Base-by-base conservation (phyloP, 2,888 invertebrate genomes). In the Thumatha senex region DNA sequence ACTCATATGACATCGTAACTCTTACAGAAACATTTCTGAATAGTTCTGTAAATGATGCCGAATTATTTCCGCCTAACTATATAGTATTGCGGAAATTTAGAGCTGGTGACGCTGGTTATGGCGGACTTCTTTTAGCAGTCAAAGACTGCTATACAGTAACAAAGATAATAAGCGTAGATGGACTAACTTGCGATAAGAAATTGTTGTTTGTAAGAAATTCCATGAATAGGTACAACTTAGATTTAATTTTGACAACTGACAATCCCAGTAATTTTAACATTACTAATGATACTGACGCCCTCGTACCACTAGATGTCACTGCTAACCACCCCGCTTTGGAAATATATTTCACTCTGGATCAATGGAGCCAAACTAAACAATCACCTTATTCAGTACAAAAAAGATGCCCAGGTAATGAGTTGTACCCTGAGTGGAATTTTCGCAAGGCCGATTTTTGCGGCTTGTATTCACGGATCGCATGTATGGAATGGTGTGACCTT, bases 321-420 rank as follows among this genome's bases (percentile, higher is more conserved):
- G 30, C 51, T 0, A 42, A 51, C 38, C 51, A 51, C 15, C 51
- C 51, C 9, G 30, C 51, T 33, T n/a, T 51, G 3, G 46, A 51
- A 8, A 46, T 51, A 33, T 15, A 14, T 38, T 8, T n/a, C n/a
- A 11, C 13, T 10, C 15, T 14, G n/a, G 9, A 18, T 1, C n/a
- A 9, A 30, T 12, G n/a, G 7, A 12, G 8, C 13, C 8, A 9
- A 30, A 7, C 7, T 30, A 8, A 30, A 29, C 13, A 0, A 11
- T 3, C n/a, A n/a, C n/a, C n/a, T n/a, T n/a, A n/a, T n/a, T n/a
- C n/a, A n/a, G n/a, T n/a, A n/a, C n/a, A n/a, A n/a, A n/a, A n/a
- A n/a, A n/a, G n/a, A n/a, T n/a, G n/a, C n/a, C n/a, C n/a, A n/a
- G n/a, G n/a, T n/a, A n/a, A n/a, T n/a, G n/a, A n/a, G n/a, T n/a